Evolutionary conservation across 1,140 invertebrate species (phyloP), one percentile per base, ranked within the genome.

Genomic region (Nephila pilipes): DNA sequence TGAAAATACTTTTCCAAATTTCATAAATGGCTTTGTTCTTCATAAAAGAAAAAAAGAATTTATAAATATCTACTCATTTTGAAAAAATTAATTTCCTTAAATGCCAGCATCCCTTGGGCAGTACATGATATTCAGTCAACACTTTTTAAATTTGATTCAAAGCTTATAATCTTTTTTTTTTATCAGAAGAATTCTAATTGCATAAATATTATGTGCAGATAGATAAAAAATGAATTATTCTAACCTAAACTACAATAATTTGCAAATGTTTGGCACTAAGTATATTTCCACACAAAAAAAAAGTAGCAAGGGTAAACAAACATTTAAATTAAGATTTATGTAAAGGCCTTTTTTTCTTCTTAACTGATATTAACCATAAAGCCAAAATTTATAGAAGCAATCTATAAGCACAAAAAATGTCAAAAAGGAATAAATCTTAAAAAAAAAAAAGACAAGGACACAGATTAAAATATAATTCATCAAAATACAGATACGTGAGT

Each of bases 211-310:
- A 87, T 60, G 85, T 87, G 85, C 85, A 87, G 57, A 58, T 20
- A 87, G 46, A 87, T 87, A 38, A 87, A 87, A 87, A 87, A 87
- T 36, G 10, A 25, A 58, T 36, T 87, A 60, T 12, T 87, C 85
- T 87, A 90, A 79, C 46, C 46, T 54, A 90, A 46, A 14, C 65
- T 75, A 79, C 87, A 55, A 29, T 54, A 80, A 90, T 12, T 79
- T 80, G 87, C 60, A 90, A 58, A 79, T 60, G n/a, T 90, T 90
- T 90, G 87, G 87, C 87, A 90, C 87, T 90, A 90, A 90, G 69
- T 90, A 90, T 36, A 58, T 83, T 75, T 75, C 20, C 65, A 75
- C 65, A 75, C 65, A 75, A 29, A 75, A 75, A 29, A 32, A 32
- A 32, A 22, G 29, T 75, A 36, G 16, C 65, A 75, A 29, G 32